Conservation (phyloP, 1,140 invertebrate genomes). For the Euborellia annulipes region DNA sequence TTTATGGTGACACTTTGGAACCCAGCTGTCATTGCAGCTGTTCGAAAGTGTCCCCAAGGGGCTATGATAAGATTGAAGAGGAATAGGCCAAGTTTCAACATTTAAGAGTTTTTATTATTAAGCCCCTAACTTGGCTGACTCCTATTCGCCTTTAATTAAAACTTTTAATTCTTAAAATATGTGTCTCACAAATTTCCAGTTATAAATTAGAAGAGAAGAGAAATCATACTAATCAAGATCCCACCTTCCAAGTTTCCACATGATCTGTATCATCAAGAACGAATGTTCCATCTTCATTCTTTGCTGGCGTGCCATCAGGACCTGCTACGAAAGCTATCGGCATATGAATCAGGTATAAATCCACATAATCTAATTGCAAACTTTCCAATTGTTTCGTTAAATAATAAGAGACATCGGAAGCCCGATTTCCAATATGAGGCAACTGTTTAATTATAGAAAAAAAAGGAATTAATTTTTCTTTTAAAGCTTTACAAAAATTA, state of each 20-base stretch:
- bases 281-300: constrained; percentile 25
- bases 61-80: no score
- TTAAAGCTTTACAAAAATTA: no score
- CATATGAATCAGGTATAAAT: constrained; percentile 53
- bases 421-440: constrained; percentile 12
- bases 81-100: no score
- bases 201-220: no score
- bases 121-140: no score
- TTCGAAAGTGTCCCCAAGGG: no score
- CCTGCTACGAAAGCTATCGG: constrained; percentile 37
- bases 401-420: constrained; percentile 7
- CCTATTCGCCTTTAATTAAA: no score
- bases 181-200: neutral
- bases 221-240: no score
- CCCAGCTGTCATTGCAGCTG: no score
- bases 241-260: constrained; percentile 32
- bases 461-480: neutral
- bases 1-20: no score
- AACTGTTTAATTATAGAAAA: constrained; percentile 5
- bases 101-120: no score
- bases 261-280: constrained; percentile 26
- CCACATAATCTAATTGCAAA: constrained; percentile 45
- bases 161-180: no score
- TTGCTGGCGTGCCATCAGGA: constrained; percentile 21
- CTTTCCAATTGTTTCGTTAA: constrained; percentile 30